Evolutionary conservation across 2,888 invertebrate species (phyloP).

Genomic region (Dryococelus australis): DNA sequence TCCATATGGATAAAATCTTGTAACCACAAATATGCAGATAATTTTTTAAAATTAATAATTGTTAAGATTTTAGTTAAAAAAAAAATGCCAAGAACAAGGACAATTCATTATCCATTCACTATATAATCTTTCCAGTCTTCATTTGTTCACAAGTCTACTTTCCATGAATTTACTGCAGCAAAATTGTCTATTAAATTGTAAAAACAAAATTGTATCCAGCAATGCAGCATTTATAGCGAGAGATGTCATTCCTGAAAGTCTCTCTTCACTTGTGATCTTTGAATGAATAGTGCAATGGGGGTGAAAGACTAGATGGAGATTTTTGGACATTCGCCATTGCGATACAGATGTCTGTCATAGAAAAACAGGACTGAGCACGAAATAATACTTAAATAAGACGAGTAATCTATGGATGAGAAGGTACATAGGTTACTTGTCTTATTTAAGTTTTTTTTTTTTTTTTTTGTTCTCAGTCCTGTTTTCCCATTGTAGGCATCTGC

Average conservation of each 20-base stretch:
- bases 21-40: background rate
- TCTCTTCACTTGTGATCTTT: conserved; percentile 17
- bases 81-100: background rate
- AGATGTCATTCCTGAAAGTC: background rate
- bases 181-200: conserved; percentile 11
- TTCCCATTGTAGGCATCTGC: too few relatives aligned
- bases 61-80: background rate
- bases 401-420: too few relatives aligned
- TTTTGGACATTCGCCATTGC: too few relatives aligned
- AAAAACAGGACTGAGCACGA: too few relatives aligned
- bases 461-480: too few relatives aligned
- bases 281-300: too few relatives aligned
- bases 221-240: conserved; percentile 20
- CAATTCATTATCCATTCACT: background rate
- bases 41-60: background rate
- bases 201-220: background rate
- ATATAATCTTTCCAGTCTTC: background rate
- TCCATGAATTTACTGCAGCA: background rate
- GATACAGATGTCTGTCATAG: too few relatives aligned
- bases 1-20: background rate
- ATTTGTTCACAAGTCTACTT: conserved; percentile 5
- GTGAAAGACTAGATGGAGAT: too few relatives aligned
- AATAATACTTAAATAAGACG: too few relatives aligned
- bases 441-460: too few relatives aligned
- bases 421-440: too few relatives aligned